Conservation (phyloP, 2,888 invertebrate species). For the Mimumesa dahlbomi region DNA sequence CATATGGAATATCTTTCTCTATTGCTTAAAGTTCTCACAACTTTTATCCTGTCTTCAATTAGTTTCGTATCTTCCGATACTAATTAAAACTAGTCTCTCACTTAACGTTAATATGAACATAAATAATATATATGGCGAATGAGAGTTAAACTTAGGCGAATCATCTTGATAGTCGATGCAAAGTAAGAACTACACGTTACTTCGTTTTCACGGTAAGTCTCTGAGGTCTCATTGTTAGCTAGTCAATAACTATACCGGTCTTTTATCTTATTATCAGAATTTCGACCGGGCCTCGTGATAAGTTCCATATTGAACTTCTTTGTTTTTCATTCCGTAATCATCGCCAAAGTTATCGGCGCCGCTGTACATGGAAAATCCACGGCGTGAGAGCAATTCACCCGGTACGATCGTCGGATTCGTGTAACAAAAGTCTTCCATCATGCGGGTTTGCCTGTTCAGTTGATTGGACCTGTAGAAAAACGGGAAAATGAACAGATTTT, state of each 20-base stretch:
- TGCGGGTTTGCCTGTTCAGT: slow-evolving; percentile 70
- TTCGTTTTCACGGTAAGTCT: not conserved
- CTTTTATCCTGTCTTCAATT: too few species aligned
- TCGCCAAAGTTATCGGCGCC: slow-evolving; percentile 78
- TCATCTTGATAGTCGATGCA: not conserved
- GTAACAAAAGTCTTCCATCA: slow-evolving; percentile 80
- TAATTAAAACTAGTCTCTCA: too few species aligned
- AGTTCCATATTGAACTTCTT: slow-evolving; percentile 56
- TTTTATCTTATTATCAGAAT: slow-evolving; percentile 68
- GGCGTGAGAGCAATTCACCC: slow-evolving; percentile 83
- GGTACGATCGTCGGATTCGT: slow-evolving; percentile 82
- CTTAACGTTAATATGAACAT: too few species aligned
- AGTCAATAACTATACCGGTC: not conserved
- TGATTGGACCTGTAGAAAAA: slow-evolving; percentile 75
- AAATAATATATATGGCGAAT: slow-evolving; percentile 39
- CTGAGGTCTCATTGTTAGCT: not conserved
- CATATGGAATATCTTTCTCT: too few species aligned
- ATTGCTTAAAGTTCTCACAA: too few species aligned
- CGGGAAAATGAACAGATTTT: slow-evolving; percentile 17
- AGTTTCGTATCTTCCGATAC: too few species aligned
- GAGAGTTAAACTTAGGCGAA: slow-evolving; percentile 2
- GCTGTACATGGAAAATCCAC: slow-evolving; percentile 84
- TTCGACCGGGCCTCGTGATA: slow-evolving; percentile 71
- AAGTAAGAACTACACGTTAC: not conserved
- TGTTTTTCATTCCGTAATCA: slow-evolving; percentile 62